Base-by-base conservation (phyloP, 2,113 vertebrate species). In the Bambusicola thoracicus region DNA sequence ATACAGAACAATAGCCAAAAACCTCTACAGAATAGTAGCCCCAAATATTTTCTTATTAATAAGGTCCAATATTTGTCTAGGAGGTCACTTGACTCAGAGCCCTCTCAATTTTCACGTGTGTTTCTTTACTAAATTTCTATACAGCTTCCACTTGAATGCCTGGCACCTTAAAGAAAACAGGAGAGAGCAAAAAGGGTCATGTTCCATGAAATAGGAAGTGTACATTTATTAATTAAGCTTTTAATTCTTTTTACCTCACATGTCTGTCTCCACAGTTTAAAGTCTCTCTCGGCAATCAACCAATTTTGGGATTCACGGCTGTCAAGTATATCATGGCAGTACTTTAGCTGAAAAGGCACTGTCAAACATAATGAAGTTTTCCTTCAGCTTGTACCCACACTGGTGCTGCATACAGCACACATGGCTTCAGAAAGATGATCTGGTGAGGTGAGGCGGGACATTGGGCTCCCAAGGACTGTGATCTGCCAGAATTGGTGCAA, bases 251-350 rank as follows among this genome's bases (percentile, higher is more conserved):
- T 89, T 81, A 87, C 85, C 38, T 67, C 36, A 92, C 81, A 76
- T 10, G 79, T 87, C 91, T 93, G 53, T 87, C 87, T 94, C 83
- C 77, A 62, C 68, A 83, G 75, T 38, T 74, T 90, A 30, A 81
- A 78, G 78, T 79, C 76, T 86, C 62, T 95, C 90, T 95, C 36
- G 0, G 78, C 87, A 94, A 90, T 85, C 87, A 96, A 95, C 70
- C 89, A 89, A 80, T 94, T 94, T 93, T 58, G 87, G 93, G 83
- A 94, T 93, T 94, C 87, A 49, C 41, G 92, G 80, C 83, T 95
- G 83, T 93, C 95, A 96, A 66, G 87, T 85, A 92, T 94, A 30
- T 93, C 5, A 16, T 80, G 69, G 91, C 83, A 92, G 56, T 77
- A 58, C 73, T 90, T 95, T 81, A 94, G 36, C 67, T 89, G 48